These are phyloP conservation scores for Tenthredo distinguenda DNA, from an alignment of 2,888 invertebrate genomes.

Conservation along the genomic window DNA sequence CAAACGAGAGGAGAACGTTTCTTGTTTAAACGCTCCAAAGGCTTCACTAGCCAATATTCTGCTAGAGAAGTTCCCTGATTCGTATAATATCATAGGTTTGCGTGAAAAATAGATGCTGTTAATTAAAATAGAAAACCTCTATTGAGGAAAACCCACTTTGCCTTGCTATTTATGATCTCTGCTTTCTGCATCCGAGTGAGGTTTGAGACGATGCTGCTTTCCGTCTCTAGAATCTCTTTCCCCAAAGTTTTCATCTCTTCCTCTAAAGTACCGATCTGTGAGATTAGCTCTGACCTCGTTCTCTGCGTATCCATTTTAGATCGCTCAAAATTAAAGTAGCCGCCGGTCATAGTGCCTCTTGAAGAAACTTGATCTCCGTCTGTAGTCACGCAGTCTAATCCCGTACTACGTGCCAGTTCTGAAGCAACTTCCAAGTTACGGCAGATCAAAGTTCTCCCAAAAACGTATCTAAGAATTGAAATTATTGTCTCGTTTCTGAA, in stretches of 20 bases:
- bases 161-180: slow-evolving; percentile 98
- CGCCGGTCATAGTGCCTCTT: slow-evolving; percentile 97
- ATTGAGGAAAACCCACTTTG: slow-evolving; percentile 84
- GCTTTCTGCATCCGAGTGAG: slow-evolving; percentile 98
- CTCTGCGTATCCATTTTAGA: slow-evolving; percentile 97
- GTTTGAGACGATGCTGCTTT: slow-evolving; percentile 90
- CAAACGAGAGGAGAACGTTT: not conserved
- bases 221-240: slow-evolving; percentile 89
- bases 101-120: no score
- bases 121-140: not conserved
- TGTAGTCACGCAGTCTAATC: slow-evolving; percentile 98
- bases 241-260: slow-evolving; percentile 86
- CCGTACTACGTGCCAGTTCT: slow-evolving; percentile 95
- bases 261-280: slow-evolving; percentile 89
- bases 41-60: no score
- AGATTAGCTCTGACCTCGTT: slow-evolving; percentile 90
- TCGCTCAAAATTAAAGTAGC: slow-evolving; percentile 97
- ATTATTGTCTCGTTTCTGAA: no score
- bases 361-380: slow-evolving; percentile 98
- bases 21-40: not conserved
- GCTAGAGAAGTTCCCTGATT: no score
- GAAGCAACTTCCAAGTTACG: slow-evolving; percentile 98
- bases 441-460: slow-evolving; percentile 99
- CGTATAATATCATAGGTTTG: no score
- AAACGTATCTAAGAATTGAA: slow-evolving; percentile 85